Percentiles rank a stretch among this genome's conserved stretches.
phyloP scores from a whole-genome alignment of 1,140 invertebrate genomes.

The Drosophila setifemur region DNA sequence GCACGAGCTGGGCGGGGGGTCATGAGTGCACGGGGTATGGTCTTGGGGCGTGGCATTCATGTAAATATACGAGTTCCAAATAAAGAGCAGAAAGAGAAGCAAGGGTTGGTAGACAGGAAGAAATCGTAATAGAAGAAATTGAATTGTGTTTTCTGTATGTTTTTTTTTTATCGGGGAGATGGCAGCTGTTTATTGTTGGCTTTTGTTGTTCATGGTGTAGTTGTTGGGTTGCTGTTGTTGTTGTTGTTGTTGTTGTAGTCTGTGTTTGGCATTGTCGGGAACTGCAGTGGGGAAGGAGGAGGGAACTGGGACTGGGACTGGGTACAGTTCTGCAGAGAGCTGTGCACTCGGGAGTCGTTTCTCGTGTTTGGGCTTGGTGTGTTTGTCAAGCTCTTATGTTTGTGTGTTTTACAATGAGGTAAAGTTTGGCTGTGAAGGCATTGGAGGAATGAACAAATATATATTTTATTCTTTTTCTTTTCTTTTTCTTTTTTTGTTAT shows the following conservation, averaged over 20 bases:
- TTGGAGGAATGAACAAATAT: slow-evolving; percentile 64
- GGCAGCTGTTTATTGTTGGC: slow-evolving; percentile 65
- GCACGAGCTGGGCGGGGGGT: slow-evolving; percentile 4
- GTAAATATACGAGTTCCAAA: slow-evolving; percentile 38
- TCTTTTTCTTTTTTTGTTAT: slow-evolving; percentile 28
- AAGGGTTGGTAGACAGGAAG: slow-evolving; percentile 48
- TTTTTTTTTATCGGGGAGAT: slow-evolving; percentile 47
- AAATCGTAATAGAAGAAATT: slow-evolving; percentile 76
- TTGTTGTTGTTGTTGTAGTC: slow-evolving; percentile 14
- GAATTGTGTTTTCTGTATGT: slow-evolving; percentile 63
- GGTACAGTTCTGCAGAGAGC: slow-evolving; percentile 38
- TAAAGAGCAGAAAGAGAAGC: slow-evolving; percentile 40
- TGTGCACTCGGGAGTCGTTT: slow-evolving; percentile 72
- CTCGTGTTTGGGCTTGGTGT: slow-evolving; percentile 47
- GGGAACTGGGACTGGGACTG: slow-evolving; percentile 4
- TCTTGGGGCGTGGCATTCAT: slow-evolving; percentile 55
- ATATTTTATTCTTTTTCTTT: slow-evolving; percentile 12
- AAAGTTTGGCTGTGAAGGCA: slow-evolving; percentile 77
- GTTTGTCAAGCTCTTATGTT: slow-evolving; percentile 62
- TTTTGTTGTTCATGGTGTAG: slow-evolving; percentile 26
- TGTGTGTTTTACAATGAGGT: slow-evolving; percentile 77
- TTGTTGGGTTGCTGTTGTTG: slow-evolving; percentile 29
- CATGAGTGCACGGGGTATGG: slow-evolving; percentile 2
- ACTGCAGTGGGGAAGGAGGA: not conserved
- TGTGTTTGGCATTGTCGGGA: slow-evolving; percentile 40